Base-by-base conservation (phyloP, 2,113 vertebrate species). In the Eulemur rufifrons region DNA sequence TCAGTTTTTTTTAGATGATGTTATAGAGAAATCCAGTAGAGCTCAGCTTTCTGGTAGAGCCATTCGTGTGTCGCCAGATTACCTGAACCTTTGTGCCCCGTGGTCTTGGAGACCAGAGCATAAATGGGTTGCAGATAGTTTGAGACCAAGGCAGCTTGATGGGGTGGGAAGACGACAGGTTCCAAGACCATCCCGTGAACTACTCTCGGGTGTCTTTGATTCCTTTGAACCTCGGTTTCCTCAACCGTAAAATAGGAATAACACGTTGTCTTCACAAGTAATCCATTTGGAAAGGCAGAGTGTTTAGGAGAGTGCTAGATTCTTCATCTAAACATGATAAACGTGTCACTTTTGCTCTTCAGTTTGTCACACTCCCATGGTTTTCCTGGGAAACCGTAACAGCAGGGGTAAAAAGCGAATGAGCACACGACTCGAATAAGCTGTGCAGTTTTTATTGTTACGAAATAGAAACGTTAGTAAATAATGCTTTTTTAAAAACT, bases 151-250 rank as follows among this genome's bases (percentile, higher is more conserved):
- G 25, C 64, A 0, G 0, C 25, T 15, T 2, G 2, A 29, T 11
- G 45, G 4, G 2, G 29, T 2, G 5, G 71, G 73, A 6, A 6
- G 50, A 5, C 0, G 25, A 20, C 7, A 3, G 63, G 56, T 23
- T 32, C 29, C 6, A 0, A 37, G 83, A n/a, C 23, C 23, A 39
- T 3, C 3, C 11, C 0, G 0, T 3, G 13, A 42, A 4, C 50
- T 3, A 6, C 39, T 45, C 0, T 9, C 0, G 25, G 23, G 0
- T 59, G 82, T 39, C 54, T 85, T 54, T 23, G 13, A 20, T 25
- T 56, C 52, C 74, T 77, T 18, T 3, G n/a, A 54, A 6, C 54
- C 27, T 94, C 34, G 1, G 29, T 68, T 54, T 83, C 39, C 54
- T 88, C 27, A 78, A 74, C 78, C 18, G 1, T 71, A 50, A 54